phyloP scores from a whole-genome alignment of 2,797 vertebrate species.

The Catamblyrhynchus diadema region DNA sequence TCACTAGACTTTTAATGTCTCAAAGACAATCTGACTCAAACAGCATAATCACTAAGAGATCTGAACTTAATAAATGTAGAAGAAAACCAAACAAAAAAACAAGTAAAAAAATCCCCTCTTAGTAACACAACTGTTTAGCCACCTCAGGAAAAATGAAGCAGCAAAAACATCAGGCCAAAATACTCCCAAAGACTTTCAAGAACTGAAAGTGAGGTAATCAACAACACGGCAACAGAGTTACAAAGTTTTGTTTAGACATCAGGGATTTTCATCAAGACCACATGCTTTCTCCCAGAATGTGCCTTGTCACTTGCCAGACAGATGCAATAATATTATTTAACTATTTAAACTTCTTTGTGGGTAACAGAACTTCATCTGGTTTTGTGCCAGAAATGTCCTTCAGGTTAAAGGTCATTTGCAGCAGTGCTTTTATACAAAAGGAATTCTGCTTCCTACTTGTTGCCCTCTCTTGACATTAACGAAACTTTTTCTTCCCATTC shows the following conservation, averaged over 20 bases:
- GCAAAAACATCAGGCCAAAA: neutral
- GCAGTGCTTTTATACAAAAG: neutral
- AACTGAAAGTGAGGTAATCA: neutral
- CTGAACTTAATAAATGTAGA: neutral
- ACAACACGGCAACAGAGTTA: neutral
- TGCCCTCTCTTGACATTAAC: neutral
- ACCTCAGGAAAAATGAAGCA: neutral
- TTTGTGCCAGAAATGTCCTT: neutral
- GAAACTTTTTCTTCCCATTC: neutral
- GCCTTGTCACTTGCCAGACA: neutral
- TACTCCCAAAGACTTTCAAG: neutral
- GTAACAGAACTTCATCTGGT: neutral
- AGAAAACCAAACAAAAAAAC: neutral
- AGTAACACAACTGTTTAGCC: neutral
- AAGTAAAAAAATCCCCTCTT: fast-evolving
- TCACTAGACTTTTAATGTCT: neutral
- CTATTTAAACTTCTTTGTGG: neutral
- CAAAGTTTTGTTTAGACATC: neutral
- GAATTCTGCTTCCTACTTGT: neutral
- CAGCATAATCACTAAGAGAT: neutral
- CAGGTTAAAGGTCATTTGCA: neutral
- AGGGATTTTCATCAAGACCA: neutral
- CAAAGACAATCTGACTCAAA: neutral
- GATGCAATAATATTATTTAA: neutral
- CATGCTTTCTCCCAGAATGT: neutral